Percentiles rank a stretch among this genome's conserved stretches.
These are phyloP conservation scores for western clawed frog (Xenopus tropicalis) DNA, from an alignment of 2,113 vertebrate genomes.

Conservation along the genomic window UCB_Xtro_10.0 CM004447.2:115559501-115560000, in stretches of 20 bases:
- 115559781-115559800: too few relatives aligned
- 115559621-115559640: not conserved
- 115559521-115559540: slow-evolving; percentile 25
- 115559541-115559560: slow-evolving; percentile 23
- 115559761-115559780: not conserved
- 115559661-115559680: slow-evolving; percentile 11
- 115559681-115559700: slow-evolving; percentile 3
- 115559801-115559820: too few relatives aligned
- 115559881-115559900: too few relatives aligned
- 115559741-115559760: not conserved
- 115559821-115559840: too few relatives aligned
- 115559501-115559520: slow-evolving; percentile 20
- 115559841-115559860: too few relatives aligned
- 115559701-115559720: not conserved
- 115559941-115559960: too few relatives aligned
- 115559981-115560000: too few relatives aligned
- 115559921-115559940: too few relatives aligned
- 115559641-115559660: slow-evolving; percentile 15
- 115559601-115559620: not conserved
- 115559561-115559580: not conserved
- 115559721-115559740: not conserved
- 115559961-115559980: too few relatives aligned
- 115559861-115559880: too few relatives aligned
- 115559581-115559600: not conserved
- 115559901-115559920: too few relatives aligned